Evolutionary conservation across 30 jellyfish, hydroid and myxozoan species (phyloP).

Genomic region (Chironex yamaguchii): DNA sequence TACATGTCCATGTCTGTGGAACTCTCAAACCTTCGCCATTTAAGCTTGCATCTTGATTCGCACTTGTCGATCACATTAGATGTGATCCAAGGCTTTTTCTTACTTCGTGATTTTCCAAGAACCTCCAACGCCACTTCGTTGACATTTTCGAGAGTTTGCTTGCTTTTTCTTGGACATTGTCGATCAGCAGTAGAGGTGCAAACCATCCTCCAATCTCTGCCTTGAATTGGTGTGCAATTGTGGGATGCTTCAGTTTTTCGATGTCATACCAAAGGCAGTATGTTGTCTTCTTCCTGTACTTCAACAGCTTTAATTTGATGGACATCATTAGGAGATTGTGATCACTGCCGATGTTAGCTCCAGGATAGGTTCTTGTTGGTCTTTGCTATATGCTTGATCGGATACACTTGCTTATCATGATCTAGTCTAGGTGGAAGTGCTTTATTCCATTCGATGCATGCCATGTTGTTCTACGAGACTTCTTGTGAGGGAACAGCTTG

Average conservation of each 20-base stretch:
- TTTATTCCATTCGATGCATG: neutral
- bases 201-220: too few species aligned
- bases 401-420: conserved; percentile 1
- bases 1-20: too few species aligned
- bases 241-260: neutral
- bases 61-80: too few species aligned
- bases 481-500: conserved; percentile 4
- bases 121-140: too few species aligned
- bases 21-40: too few species aligned
- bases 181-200: too few species aligned
- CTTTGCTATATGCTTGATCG: neutral
- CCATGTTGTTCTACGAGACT: conserved; percentile 35
- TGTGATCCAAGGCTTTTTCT: too few species aligned
- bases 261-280: neutral
- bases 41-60: too few species aligned
- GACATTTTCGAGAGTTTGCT: too few species aligned
- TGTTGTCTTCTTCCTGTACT: neutral
- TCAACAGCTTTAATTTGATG: conserved; percentile 10
- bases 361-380: conserved; percentile 22
- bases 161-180: too few species aligned
- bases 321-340: conserved; percentile 48
- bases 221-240: too few species aligned
- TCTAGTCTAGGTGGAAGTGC: conserved; percentile 22
- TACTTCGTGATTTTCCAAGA: too few species aligned
- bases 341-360: conserved; percentile 49